Evolutionary conservation across 2,888 invertebrate genomes (phyloP).

Genomic region (Priapulus caudatus): DNA sequence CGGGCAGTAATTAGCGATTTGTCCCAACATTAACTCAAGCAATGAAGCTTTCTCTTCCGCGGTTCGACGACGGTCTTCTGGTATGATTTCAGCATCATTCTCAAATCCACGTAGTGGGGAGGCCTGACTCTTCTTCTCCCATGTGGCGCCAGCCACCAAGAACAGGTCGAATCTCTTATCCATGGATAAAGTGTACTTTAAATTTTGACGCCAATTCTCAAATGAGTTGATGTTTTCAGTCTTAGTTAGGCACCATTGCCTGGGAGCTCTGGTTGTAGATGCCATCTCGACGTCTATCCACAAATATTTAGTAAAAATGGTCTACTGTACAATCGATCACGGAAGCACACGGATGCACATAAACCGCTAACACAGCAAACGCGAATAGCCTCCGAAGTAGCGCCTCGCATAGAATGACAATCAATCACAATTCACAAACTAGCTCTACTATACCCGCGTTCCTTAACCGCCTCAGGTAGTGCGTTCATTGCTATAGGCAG

Average conservation of each 20-base stretch:
- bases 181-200: conserved; percentile 12
- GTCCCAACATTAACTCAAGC: conserved; percentile 13
- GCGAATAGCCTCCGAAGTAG: no score
- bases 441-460: no score
- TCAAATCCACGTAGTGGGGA: conserved; percentile 9
- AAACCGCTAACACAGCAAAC: no score
- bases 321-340: no score
- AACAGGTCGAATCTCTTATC: conserved; percentile 12
- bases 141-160: conserved; percentile 8
- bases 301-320: no score
- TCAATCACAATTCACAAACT: no score
- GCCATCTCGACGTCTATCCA: no score
- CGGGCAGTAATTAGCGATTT: background rate
- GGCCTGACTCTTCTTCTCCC: conserved; percentile 10
- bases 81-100: conserved; percentile 4
- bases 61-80: background rate
- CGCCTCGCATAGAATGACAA: no score
- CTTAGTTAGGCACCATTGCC: conserved; percentile 15
- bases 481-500: no score
- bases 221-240: conserved; percentile 14
- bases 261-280: no score
- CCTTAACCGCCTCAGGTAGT: no score
- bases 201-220: conserved; percentile 15
- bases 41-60: conserved; percentile 11
- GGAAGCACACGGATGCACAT: no score